Conservation (phyloP, 2,113 vertebrate genomes). For the Mesitornis unicolor region DNA sequence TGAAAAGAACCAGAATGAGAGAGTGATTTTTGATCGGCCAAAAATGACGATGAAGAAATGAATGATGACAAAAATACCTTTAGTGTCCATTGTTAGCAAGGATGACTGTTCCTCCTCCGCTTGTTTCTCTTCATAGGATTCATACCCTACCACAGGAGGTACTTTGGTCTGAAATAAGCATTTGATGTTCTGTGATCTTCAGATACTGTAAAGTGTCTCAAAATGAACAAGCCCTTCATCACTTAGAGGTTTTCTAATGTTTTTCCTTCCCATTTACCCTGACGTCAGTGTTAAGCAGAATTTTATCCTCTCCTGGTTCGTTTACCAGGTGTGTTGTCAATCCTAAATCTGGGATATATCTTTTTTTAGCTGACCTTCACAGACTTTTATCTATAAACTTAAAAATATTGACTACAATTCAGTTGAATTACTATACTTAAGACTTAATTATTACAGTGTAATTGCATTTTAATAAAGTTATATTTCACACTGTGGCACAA, state of each 20-base stretch:
- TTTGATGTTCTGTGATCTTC: slow-evolving; percentile 3
- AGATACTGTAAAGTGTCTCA: not conserved
- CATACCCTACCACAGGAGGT: not conserved
- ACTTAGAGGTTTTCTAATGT: not conserved
- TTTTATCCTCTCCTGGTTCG: not conserved
- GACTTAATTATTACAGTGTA: not conserved
- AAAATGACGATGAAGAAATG: not conserved
- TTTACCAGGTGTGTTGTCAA: not conserved
- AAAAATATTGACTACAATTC: not conserved
- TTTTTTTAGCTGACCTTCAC: not conserved
- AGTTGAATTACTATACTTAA: not conserved
- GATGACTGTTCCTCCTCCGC: not conserved
- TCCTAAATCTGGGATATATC: not conserved
- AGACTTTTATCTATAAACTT: not conserved
- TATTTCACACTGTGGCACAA: not conserved
- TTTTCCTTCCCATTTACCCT: not conserved
- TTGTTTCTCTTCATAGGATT: slow-evolving; percentile 33
- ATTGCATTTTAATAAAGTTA: not conserved
- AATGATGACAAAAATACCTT: slow-evolving; percentile 39
- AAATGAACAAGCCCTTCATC: not conserved
- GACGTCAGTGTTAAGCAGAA: not conserved
- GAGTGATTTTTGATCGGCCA: not conserved
- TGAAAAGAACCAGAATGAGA: not conserved
- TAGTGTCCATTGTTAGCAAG: not conserved
- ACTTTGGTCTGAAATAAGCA: slow-evolving; percentile 51